Percentiles rank a stretch among this genome's conserved stretches.
These are phyloP conservation scores for Trachemys scripta DNA, from an alignment of 2,113 vertebrate genomes.

Conservation along the genomic window DNA sequence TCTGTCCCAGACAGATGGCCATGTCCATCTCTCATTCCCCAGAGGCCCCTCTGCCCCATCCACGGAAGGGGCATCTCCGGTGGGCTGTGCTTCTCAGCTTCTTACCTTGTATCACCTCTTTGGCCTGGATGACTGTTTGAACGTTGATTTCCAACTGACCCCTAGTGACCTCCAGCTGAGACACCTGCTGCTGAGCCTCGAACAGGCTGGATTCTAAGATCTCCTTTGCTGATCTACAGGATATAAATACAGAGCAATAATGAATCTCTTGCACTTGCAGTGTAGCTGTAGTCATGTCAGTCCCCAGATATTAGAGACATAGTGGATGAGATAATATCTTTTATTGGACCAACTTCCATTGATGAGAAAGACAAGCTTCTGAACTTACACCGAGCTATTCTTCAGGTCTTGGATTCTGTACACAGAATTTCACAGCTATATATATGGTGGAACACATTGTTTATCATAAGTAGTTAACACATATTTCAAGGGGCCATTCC, in stretches of 20 bases:
- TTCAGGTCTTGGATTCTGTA: not conserved
- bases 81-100: not conserved
- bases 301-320: not conserved
- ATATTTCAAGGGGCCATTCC: not conserved
- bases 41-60: not conserved
- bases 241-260: not conserved
- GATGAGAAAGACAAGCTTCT: not conserved
- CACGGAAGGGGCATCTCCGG: not conserved
- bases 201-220: constrained; percentile 83
- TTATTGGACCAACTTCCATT: not conserved
- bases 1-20: not conserved
- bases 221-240: constrained; percentile 78
- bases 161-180: constrained; percentile 79
- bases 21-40: not conserved
- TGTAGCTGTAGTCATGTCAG: not conserved
- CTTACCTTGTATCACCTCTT: constrained; percentile 85
- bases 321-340: not conserved
- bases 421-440: not conserved
- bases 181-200: constrained; percentile 80
- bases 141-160: constrained; percentile 84
- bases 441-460: not conserved
- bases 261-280: not conserved
- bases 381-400: not conserved
- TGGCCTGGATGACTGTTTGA: constrained; percentile 81
- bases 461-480: not conserved